phyloP scores from a whole-genome alignment of 37 sponge, comb jelly and placozoan genomes.

The Spongilla lacustris region DNA sequence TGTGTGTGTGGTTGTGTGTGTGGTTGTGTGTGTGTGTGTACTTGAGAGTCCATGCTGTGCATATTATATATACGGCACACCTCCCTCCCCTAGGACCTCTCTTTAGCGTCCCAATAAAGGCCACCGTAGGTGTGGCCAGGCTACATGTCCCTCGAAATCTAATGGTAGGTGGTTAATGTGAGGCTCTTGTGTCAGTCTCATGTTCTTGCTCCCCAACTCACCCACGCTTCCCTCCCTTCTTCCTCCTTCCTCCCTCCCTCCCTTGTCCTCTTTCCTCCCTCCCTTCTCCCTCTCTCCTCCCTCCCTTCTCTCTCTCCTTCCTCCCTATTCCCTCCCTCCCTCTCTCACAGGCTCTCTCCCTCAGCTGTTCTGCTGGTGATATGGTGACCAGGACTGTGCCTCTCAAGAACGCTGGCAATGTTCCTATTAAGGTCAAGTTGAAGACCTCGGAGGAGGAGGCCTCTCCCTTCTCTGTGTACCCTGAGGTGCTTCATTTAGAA shows the following conservation, averaged over 20 bases:
- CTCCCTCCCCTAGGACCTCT: too few species aligned
- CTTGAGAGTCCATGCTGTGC: too few species aligned
- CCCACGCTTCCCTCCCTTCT: background rate
- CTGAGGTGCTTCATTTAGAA: constrained; percentile 29
- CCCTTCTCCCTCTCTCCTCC: too few species aligned
- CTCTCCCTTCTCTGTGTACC: constrained; percentile 33
- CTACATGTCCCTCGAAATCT: constrained; percentile 49
- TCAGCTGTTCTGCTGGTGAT: constrained; percentile 33
- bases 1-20: too few species aligned
- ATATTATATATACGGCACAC: too few species aligned
- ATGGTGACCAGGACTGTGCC: constrained; percentile 46
- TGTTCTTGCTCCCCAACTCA: background rate
- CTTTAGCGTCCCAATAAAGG: constrained; percentile 34
- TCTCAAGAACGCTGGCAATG: constrained; percentile 74
- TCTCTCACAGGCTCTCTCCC: constrained; percentile 21
- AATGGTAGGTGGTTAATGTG: constrained; percentile 15
- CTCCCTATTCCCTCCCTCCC: background rate
- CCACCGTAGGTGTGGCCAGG: constrained; percentile 61
- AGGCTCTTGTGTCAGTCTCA: background rate
- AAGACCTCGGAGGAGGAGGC: constrained; percentile 1
- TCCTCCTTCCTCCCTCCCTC: background rate
- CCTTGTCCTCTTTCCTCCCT: background rate
- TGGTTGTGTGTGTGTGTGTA: too few species aligned
- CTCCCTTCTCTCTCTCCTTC: background rate
- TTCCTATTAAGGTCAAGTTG: constrained; percentile 46